A percentile compares a stretch with the other conserved stretches of the same genome.
phyloP scores from a whole-genome alignment of 1,140 invertebrate species.

The Hylaeus anthracinus region DNA sequence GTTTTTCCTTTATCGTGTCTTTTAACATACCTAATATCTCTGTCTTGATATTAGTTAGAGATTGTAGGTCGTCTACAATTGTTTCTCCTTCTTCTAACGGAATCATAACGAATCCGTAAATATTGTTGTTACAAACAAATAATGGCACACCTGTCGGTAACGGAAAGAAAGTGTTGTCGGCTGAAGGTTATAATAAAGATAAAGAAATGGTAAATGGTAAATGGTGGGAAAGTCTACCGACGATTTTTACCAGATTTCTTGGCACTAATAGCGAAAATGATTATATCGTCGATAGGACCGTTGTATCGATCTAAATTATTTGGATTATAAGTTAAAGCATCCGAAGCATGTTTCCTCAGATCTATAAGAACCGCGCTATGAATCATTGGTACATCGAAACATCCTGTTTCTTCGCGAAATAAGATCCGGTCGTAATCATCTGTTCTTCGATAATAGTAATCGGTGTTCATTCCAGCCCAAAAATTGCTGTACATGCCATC shows the following conservation, averaged over 20 bases:
- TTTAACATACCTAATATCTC: constrained; percentile 84
- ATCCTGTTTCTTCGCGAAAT: constrained; percentile 86
- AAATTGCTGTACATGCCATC: constrained; percentile 96
- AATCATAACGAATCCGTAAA: constrained; percentile 91
- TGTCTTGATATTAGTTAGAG: constrained; percentile 90
- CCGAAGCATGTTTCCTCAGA: constrained; percentile 83
- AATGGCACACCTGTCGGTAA: constrained; percentile 84
- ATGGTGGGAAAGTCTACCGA: constrained; percentile 1
- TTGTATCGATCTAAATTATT: constrained; percentile 84
- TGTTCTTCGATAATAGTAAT: constrained; percentile 94
- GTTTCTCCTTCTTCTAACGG: constrained; percentile 88
- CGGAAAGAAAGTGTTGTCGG: neutral
- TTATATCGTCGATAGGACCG: constrained; percentile 96
- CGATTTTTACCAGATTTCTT: constrained; percentile 84
- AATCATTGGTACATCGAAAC: constrained; percentile 94
- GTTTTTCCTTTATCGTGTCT: neutral
- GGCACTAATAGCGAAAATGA: constrained; percentile 94
- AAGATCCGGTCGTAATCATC: constrained; percentile 93
- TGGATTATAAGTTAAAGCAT: constrained; percentile 89
- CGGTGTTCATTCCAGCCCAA: constrained; percentile 94
- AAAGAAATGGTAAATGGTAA: neutral
- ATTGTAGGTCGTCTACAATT: constrained; percentile 85
- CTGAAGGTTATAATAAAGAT: neutral
- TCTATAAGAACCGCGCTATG: constrained; percentile 94
- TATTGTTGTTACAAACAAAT: constrained; percentile 90